Base-by-base conservation (phyloP, 2,888 invertebrate species). In the Hyposoter didymator region DNA sequence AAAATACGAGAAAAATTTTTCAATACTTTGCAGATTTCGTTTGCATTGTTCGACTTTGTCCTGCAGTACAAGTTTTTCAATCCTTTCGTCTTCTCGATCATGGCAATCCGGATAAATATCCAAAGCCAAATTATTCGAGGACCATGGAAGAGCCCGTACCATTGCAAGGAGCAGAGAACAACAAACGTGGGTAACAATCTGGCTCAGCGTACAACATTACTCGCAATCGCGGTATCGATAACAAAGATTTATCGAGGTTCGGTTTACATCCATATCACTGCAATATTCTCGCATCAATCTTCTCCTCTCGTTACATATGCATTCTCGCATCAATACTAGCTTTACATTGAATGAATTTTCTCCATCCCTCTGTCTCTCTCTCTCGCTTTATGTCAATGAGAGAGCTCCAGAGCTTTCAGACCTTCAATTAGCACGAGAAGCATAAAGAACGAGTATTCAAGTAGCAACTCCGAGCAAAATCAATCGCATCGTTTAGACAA, bases 241-340 rank as follows among this genome's bases (percentile, higher is more conserved):
- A 84, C 79, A 84, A 84, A 79, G 79, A 78, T 79, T 73, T 78
- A 69, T 76, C 67, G 84, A 76, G 78, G 78, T 82, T 82, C 69
- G 67, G 78, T 76, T 62, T 69, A 74, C 82, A 70, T 75, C 78
- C 45, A 35, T 35, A 66, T 62, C 67, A 73, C 74, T 72, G 78
- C 43, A 43, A n/a, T 59, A 59, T 59, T 59, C 59, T 67, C 55
- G 66, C 59, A 59, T 59, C 59, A 59, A 59, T 59, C 59, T 28
- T 55, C 22, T 55, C 12, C 55, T 28, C 59, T 59, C 59, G 28
- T 59, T 59, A 28, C 14, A 14, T 59, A 28, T 59, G 59, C 59
- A 59, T 59, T 59, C 28, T 28, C 59, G 28, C 12, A 59, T 59
- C 12, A 28, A 59, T 59, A 59, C 59, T 28, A 28, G 59, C 59